Evolutionary conservation across 2,888 invertebrate genomes (phyloP).

Genomic region (Bimastos eiseni): DNA sequence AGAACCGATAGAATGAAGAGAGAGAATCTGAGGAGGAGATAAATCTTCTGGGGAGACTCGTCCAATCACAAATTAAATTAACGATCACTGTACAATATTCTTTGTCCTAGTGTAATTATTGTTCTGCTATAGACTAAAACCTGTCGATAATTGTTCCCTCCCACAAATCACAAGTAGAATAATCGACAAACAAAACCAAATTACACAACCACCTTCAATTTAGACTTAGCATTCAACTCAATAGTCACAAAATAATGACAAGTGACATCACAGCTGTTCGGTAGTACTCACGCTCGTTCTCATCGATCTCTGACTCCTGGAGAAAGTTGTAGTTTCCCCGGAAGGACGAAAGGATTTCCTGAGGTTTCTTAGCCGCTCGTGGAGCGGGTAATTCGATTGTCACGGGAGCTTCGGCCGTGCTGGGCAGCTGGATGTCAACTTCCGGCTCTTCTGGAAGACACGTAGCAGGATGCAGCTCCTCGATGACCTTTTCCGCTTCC

Average conservation of each 20-base stretch:
- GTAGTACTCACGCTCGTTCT: background rate
- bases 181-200: background rate
- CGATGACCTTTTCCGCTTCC: background rate
- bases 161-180: background rate
- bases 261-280: no score
- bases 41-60: no score
- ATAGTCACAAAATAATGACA: background rate
- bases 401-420: background rate
- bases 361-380: background rate
- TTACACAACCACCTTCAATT: background rate
- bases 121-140: background rate
- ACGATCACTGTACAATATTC: no score
- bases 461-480: background rate
- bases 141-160: background rate
- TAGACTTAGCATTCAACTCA: background rate
- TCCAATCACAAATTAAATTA: no score
- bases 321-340: slow-evolving; percentile 23
- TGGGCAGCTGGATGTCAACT: background rate
- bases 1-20: no score
- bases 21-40: no score
- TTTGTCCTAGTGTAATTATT: background rate
- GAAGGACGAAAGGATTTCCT: slow-evolving; percentile 22
- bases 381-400: background rate
- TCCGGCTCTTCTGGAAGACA: background rate
- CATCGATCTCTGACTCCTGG: slow-evolving; percentile 29